Evolutionary conservation across 2,888 invertebrate genomes (phyloP), one percentile per base, ranked within the genome.

Genomic region (Bombyx huttoni): DNA sequence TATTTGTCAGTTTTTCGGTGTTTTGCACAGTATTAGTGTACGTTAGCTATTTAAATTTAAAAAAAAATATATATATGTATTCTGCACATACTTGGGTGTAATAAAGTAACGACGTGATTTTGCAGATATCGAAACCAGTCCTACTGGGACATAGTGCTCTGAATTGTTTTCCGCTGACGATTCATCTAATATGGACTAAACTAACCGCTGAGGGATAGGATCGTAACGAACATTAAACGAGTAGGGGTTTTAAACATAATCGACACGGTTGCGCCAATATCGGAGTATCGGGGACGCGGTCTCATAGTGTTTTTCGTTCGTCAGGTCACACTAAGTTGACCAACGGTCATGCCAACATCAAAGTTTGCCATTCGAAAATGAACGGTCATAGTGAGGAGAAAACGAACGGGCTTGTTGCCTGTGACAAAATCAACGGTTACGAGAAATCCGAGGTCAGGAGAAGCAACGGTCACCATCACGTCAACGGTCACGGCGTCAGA

Each of bases 231-330:
- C 54, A 55, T 55, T 58, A 50, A n/a, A 54, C 55, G 53, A 52
- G 54, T 61, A 64, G 59, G n/a, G n/a, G 58, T 62, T 58, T 54
- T 54, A 52, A 54, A 52, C 54, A 13, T 14, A 35, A 14, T 52
- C 68, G 77, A 79, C 78, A 79, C 76, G 75, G 77, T 82, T 82
- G 67, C 82, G 82, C 82, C 84, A 83, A 75, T 80, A 70, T 70
- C 64, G 62, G 61, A 60, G 60, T 60, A 54, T 67, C 64, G 68
- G 62, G 59, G 59, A 59, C 60, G 72, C 70, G 71, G 74, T 75
- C 75, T 71, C 74, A 68, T 58, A 66, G 63, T 64, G 58, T 60
- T 78, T 81, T 82, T 80, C 67, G 60, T 82, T 79, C 73, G 76
- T 79, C 80, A 87, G 87, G 86, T 63, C 80, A 77, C 62, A 68